Percentiles rank a stretch among this genome's conserved stretches.
These are phyloP conservation scores for Embidobia sp. DNA, from an alignment of 2,888 invertebrate genomes.

Conservation along the genomic window DNA sequence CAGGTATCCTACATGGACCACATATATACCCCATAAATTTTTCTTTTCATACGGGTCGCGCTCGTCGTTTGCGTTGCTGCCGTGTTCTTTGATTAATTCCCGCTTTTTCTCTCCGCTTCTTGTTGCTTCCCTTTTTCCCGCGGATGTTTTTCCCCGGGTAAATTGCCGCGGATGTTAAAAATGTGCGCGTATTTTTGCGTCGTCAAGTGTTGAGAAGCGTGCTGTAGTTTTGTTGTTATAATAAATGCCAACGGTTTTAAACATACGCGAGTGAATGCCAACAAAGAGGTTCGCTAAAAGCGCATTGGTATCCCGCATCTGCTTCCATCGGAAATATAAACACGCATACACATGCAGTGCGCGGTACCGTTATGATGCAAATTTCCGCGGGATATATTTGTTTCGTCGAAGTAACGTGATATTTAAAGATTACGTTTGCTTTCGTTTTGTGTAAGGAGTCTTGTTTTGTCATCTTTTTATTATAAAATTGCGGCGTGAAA, in stretches of 20 bases:
- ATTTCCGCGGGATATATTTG: conserved; percentile 47
- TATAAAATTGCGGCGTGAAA: background rate
- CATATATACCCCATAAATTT: too few species aligned
- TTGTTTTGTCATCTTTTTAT: background rate
- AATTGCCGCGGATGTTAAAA: conserved; percentile 32
- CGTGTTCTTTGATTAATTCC: conserved; percentile 20
- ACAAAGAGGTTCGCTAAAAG: conserved; percentile 59
- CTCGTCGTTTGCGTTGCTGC: too few species aligned
- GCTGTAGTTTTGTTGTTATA: conserved; percentile 56
- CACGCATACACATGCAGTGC: conserved; percentile 16
- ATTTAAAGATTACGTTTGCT: conserved; percentile 42
- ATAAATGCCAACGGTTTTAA: conserved; percentile 52
- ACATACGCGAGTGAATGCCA: conserved; percentile 50
- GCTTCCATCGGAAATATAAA: conserved; percentile 54
- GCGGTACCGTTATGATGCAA: conserved; percentile 51
- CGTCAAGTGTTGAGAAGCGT: conserved; percentile 51
- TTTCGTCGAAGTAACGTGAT: conserved; percentile 47
- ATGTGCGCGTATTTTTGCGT: conserved; percentile 35
- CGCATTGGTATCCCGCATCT: conserved; percentile 58
- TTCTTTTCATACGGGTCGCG: too few species aligned
- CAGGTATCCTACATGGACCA: too few species aligned
- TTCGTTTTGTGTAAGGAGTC: conserved; percentile 15
- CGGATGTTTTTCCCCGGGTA: conserved; percentile 18
- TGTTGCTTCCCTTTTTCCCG: too few species aligned
- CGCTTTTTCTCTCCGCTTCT: conserved; percentile 4